Base-by-base conservation (phyloP, 1,140 invertebrate genomes). In the Bombus impatiens region DNA sequence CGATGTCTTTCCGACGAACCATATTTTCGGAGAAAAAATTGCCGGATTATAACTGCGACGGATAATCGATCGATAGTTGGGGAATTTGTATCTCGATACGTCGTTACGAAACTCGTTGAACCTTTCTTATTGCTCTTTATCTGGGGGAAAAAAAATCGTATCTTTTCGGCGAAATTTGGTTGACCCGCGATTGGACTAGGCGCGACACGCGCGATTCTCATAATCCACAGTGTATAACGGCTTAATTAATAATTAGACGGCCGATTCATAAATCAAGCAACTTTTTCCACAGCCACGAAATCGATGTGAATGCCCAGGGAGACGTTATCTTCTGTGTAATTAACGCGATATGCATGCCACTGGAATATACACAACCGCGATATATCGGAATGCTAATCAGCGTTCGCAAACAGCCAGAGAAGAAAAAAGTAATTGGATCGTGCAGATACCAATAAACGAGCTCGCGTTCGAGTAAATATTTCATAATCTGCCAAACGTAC, bases 301-400 rank as follows among this genome's bases (percentile, higher is more conserved):
- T 80, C 72, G 57, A 65, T 76, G 67, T 35, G 75, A 67, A 76
- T 25, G 62, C 65, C 68, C 75, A 80, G 57, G 37, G 37, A n/a
- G 76, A 70, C 57, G 79, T 89, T 88, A 89, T 89, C 81, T 70
- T 65, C 62, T 44, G 42, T 77, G 80, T 75, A 89, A 88, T 89
- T 89, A 89, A 86, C 42, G 75, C 72, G 57, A 78, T 74, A 65
- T 28, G 59, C 67, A 40, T 5, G 6, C 67, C 44, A 9, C 47
- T 59, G 57, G 25, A 44, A 79, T 78, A 57, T 32, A 75, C 70
- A 71, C 5, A 53, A 47, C 18, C 18, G 3, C 47, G 68, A 57
- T 68, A 83, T 42, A 25, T 37, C 3, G 35, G 62, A 72, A 82
- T 35, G 47, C 35, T 78, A 84, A 79, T 82, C 68, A 76, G 47